phyloP scores from a whole-genome alignment of 37 sponge, comb jelly and placozoan genomes.

The Agelas oroides region DNA sequence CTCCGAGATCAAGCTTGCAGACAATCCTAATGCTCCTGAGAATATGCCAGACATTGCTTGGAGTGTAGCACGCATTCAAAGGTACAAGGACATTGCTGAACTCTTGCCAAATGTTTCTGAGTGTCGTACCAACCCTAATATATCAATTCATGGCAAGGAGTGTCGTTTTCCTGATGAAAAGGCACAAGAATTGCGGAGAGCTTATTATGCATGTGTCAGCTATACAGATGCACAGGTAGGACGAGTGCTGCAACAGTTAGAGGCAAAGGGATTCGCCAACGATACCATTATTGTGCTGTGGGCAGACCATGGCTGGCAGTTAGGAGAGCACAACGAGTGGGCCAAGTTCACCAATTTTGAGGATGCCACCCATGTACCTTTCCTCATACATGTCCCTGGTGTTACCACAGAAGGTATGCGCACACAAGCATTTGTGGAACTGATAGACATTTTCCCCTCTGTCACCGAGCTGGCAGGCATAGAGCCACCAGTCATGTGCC shows the following conservation, averaged over 20 bases:
- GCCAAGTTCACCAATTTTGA: conserved; percentile 63
- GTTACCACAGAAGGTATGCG: conserved; percentile 26
- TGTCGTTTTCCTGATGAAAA: conserved; percentile 11
- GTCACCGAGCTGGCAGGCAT: conserved; percentile 38
- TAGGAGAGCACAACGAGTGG: conserved; percentile 50
- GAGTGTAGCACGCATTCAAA: not conserved
- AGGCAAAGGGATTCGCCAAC: conserved; percentile 25
- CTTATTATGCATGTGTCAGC: conserved; percentile 57
- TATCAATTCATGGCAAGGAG: conserved; percentile 18
- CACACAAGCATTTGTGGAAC: conserved; percentile 30
- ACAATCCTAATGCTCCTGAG: conserved; percentile 35
- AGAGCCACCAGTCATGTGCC: conserved; percentile 16
- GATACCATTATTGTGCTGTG: conserved; percentile 57
- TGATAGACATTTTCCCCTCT: conserved; percentile 56
- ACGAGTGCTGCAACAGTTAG: conserved; percentile 29
- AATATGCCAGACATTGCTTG: conserved; percentile 52
- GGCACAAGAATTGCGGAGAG: conserved; percentile 2
- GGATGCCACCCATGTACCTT: conserved; percentile 58
- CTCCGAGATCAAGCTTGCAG: conserved; percentile 24
- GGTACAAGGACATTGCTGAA: not conserved
- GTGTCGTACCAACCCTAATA: conserved; percentile 17
- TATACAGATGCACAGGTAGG: conserved; percentile 54
- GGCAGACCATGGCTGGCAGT: conserved; percentile 70
- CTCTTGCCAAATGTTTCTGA: conserved; percentile 4
- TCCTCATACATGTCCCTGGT: conserved; percentile 58